Base-by-base conservation (phyloP, 2,113 vertebrate genomes). In the Rana temporaria region DNA sequence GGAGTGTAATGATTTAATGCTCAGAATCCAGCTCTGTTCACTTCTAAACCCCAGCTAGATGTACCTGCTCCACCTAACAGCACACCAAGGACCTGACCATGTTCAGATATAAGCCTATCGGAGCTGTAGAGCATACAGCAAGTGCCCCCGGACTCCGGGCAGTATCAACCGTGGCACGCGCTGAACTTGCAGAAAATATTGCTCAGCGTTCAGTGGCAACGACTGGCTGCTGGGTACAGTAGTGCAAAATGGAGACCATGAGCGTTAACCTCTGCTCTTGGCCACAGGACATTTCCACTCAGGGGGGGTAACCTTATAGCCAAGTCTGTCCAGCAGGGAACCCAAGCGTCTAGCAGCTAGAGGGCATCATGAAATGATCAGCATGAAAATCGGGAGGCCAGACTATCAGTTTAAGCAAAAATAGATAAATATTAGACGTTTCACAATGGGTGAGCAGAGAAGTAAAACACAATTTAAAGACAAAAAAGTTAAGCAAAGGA, bases 401-500 rank as follows among this genome's bases (percentile, higher is more conserved):
- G 55, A 62, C 34, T 56, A 42, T 26, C 22, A 16, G 52, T 17
- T 19, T 32, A n/a, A 73, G 48, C 26, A 57, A 80, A 80, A 72
- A 72, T 6, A 12, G 42, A 65, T 64, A 82, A 74, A 82, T 65
- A 72, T 34, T n/a, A 73, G n/a, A 82, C 80, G 66, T 66, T 71
- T 73, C 70, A 82, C 80, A 74, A 82, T 66, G 42, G 19, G 73
- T 55, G 20, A 70, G 59, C 48, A 24, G 48, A 53, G 24, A 12
- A 32, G 68, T 38, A 38, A 38, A 59, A 65, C n/a, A 22, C 42
- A 42, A n/a, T 24, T 59, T 66, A 63, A 74, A 73, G 32, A 73
- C 48, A 30, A 30, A 57, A 18, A 42, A 42, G 38, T 42, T 42
- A 42, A 66, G 69, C 77, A 30, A 19, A 57, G 66, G 73, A 22